Evolutionary conservation across 2,113 vertebrate genomes (phyloP).

Genomic region (Poeciliopsis occidentalis): DNA sequence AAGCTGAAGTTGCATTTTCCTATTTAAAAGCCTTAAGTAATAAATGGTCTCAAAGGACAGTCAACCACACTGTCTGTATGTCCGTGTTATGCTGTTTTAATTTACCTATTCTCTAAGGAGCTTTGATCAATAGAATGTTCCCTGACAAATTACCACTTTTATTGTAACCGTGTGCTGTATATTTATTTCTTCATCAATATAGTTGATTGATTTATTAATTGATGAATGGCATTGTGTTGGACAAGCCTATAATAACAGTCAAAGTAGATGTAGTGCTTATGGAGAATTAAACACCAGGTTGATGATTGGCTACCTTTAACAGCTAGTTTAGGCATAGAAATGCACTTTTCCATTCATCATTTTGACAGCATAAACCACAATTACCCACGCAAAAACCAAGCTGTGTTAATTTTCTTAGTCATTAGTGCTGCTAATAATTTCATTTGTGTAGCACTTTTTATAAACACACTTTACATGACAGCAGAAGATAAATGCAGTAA

Average conservation of each 20-base stretch:
- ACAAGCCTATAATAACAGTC: constrained; percentile 38
- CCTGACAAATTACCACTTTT: constrained; percentile 60
- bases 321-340: constrained; percentile 18
- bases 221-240: constrained; percentile 6
- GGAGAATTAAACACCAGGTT: constrained; percentile 17
- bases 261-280: constrained; percentile 29
- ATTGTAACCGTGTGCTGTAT: constrained; percentile 54
- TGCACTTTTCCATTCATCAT: constrained; percentile 24
- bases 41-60: constrained; percentile 9
- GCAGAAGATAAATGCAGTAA: constrained; percentile 27
- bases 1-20: neutral
- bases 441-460: constrained; percentile 26
- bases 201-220: constrained; percentile 52
- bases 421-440: constrained; percentile 36
- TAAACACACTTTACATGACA: constrained; percentile 39
- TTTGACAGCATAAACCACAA: constrained; percentile 19
- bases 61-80: constrained; percentile 19
- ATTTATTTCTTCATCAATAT: constrained; percentile 57
- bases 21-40: constrained; percentile 13
- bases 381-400: constrained; percentile 13
- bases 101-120: constrained; percentile 30
- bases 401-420: constrained; percentile 28
- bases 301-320: constrained; percentile 31
- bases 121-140: constrained; percentile 59
- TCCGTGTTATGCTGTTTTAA: constrained; percentile 22